Evolutionary conservation across 2,888 invertebrate genomes (phyloP), one percentile per base, ranked within the genome.

Genomic region (Ectemnius cavifrons): DNA sequence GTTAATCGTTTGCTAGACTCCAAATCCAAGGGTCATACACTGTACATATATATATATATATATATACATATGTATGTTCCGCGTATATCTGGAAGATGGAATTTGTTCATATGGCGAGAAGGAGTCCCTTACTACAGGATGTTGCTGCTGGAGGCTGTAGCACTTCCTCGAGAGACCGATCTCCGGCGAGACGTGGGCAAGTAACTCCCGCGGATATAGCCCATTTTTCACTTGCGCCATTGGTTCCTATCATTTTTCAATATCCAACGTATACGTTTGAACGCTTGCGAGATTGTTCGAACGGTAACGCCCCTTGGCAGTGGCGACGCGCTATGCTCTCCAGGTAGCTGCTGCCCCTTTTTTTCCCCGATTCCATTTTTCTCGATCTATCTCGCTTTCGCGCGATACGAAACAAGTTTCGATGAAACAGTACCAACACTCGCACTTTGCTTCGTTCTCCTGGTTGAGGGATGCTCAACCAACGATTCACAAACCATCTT

Each of bases 141-240:
- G 89, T 64, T 85, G 89, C 64, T 85, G 89, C 76, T 92, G 92
- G 89, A n/a, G 92, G 92, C 80, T 92, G 92, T 83, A 86, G 89
- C 66, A 37, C 6, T 80, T 81, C 52, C 88, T 86, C 75, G 82
- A 84, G 4, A 90, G 11, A 37, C 91, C 80, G 92, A 92, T 83
- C 74, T 86, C 49, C 92, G 92, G 82, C 86, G 92, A 78, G 90
- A 91, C 81, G 87, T 89, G 77, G 89, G 91, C 89, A 84, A 87
- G 86, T 84, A 81, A 75, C 79, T 77, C 59, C 69, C 23, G 58
- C 70, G 67, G 75, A 77, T 80, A 74, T 75, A 73, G 72, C 67
- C 67, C 77, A 77, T 81, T 77, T 81, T 75, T 79, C 81, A 79
- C 67, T 20, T 59, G 61, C 65, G 46, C 69, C 52, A 60, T 56